Conservation (phyloP, 2,797 vertebrate species). For the Yasuhikotakia modesta region DNA sequence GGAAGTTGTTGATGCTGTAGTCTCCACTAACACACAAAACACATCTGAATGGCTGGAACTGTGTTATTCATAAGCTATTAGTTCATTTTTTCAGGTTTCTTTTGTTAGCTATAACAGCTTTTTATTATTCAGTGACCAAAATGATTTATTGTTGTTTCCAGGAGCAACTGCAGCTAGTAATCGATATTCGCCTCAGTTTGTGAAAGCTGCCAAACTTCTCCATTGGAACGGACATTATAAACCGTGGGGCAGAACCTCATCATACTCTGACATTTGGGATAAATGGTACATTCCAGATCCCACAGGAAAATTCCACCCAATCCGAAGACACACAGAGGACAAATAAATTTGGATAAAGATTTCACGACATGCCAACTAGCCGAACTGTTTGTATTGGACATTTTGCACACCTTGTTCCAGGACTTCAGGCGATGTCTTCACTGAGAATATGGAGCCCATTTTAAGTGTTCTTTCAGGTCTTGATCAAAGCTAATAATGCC, state of each 20-base stretch:
- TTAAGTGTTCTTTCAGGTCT: background rate
- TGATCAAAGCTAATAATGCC: background rate
- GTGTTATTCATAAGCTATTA: too few relatives aligned
- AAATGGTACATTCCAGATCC: constrained; percentile 95
- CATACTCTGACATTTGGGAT: constrained; percentile 90
- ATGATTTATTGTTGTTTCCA: constrained; percentile 60
- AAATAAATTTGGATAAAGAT: constrained; percentile 47
- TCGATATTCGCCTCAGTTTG: constrained; percentile 91
- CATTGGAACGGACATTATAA: constrained; percentile 99
- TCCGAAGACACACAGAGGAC: constrained; percentile 80
- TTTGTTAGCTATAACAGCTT: background rate
- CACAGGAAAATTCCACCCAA: constrained; percentile 85
- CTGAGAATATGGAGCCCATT: background rate
- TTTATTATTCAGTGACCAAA: background rate
- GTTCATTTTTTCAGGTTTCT: background rate
- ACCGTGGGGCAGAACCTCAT: constrained; percentile 90
- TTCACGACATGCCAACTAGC: background rate
- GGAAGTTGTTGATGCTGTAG: constrained; percentile 49
- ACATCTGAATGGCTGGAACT: background rate
- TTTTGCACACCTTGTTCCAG: too few relatives aligned
- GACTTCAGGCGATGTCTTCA: background rate
- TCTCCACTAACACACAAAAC: background rate
- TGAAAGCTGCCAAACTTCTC: constrained; percentile 93
- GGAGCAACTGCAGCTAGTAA: constrained; percentile 87
- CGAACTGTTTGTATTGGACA: background rate